Percentiles rank a stretch among this genome's conserved stretches.
Conservation (phyloP, 2,888 invertebrate genomes). For the Phytoseiulus persimilis region DNA sequence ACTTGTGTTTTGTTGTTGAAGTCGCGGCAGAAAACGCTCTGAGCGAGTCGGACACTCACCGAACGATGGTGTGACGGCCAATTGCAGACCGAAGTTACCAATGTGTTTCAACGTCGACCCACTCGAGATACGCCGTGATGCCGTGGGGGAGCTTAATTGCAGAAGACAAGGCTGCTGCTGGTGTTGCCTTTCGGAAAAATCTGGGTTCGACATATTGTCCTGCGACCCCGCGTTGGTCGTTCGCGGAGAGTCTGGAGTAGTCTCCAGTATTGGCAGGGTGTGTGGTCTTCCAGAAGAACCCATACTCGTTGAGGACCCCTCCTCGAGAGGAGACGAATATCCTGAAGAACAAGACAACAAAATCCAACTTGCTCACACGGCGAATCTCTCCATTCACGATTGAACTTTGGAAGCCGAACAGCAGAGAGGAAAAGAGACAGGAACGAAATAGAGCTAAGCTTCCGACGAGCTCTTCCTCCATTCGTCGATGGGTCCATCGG, state of each 20-base stretch:
- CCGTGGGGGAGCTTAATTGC: conserved; percentile 53
- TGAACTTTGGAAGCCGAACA: background rate
- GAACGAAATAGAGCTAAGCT: background rate
- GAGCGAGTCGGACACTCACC: background rate
- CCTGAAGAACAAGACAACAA: background rate
- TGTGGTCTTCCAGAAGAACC: conserved; percentile 19
- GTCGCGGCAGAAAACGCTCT: background rate
- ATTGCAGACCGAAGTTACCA: conserved; percentile 41
- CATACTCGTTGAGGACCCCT: background rate
- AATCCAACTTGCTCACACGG: background rate
- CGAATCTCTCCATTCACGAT: background rate
- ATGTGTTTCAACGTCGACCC: conserved; percentile 69
- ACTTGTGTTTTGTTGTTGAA: background rate
- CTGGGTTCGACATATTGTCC: conserved; percentile 17
- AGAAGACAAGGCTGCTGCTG: background rate
- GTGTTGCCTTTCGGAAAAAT: background rate
- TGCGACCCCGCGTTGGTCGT: background rate
- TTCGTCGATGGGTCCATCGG: too few relatives aligned
- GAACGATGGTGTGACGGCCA: conserved; percentile 36
- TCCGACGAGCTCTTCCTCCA: too few relatives aligned
- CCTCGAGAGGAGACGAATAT: background rate
- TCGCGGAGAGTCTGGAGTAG: conserved; percentile 27
- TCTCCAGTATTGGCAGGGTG: conserved; percentile 28
- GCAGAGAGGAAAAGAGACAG: background rate
- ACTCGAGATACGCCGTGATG: conserved; percentile 79